A percentile compares a stretch with the other conserved stretches of the same genome.
These are phyloP conservation scores for Delia radicum DNA, from an alignment of 1,140 invertebrate genomes.

Conservation along the genomic window DNA sequence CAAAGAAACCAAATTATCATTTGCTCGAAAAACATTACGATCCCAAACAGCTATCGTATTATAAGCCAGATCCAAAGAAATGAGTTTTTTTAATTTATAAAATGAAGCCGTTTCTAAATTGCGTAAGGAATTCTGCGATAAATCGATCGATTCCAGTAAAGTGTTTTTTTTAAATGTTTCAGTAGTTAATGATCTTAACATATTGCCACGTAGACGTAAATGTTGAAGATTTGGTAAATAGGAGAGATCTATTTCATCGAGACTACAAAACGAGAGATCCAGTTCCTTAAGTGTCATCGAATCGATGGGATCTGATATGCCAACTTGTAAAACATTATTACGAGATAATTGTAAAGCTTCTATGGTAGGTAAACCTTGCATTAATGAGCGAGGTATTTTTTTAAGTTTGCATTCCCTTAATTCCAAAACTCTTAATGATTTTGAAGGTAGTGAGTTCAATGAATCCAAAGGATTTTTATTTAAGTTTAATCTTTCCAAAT, in stretches of 20 bases:
- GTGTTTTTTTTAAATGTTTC: slow-evolving; percentile 64
- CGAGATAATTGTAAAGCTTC: slow-evolving; percentile 59
- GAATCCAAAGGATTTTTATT: slow-evolving; percentile 59
- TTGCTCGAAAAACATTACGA: slow-evolving; percentile 59
- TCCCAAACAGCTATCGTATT: slow-evolving; percentile 64
- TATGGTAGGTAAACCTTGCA: slow-evolving; percentile 58
- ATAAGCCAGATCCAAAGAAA: slow-evolving; percentile 65
- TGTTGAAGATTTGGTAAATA: slow-evolving; percentile 63
- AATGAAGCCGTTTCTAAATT: slow-evolving; percentile 62
- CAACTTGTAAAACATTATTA: slow-evolving; percentile 59
- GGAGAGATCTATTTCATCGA: slow-evolving; percentile 62
- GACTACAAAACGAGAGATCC: slow-evolving; percentile 66
- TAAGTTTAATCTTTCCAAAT: slow-evolving; percentile 59
- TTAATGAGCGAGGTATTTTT: slow-evolving; percentile 55
- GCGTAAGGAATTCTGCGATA: slow-evolving; percentile 65
- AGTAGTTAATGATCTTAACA: slow-evolving; percentile 60
- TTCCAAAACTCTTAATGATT: slow-evolving; percentile 59
- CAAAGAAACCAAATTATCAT: slow-evolving; percentile 60
- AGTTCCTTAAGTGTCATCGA: slow-evolving; percentile 60
- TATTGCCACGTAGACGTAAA: slow-evolving; percentile 63
- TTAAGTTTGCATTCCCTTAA: slow-evolving; percentile 61
- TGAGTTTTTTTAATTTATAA: slow-evolving; percentile 59
- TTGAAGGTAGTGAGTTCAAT: slow-evolving; percentile 58
- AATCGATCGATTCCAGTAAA: slow-evolving; percentile 63
- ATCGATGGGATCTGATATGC: slow-evolving; percentile 53